These are phyloP conservation scores for Nesidiocoris tenuis DNA, from an alignment of 2,888 invertebrate species.

Conservation along the genomic window DNA sequence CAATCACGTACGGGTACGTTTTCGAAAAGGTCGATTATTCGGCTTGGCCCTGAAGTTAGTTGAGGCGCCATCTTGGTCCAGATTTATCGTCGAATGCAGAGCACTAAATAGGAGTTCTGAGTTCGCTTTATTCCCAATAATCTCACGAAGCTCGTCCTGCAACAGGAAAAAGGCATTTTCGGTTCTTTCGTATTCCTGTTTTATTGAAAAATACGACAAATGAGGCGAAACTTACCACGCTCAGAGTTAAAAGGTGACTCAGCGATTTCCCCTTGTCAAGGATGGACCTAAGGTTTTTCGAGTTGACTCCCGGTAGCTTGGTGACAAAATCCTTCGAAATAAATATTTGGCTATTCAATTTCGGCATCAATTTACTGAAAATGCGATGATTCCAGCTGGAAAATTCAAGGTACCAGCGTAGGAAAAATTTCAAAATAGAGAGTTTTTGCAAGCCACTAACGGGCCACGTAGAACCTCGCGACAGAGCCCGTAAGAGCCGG, in stretches of 20 bases:
- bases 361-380: too few species aligned
- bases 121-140: slow-evolving; percentile 72
- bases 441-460: too few species aligned
- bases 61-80: neutral
- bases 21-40: slow-evolving; percentile 30
- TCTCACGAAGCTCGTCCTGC: slow-evolving; percentile 67
- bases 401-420: too few species aligned
- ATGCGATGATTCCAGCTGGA: too few species aligned
- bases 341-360: neutral
- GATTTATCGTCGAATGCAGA: slow-evolving; percentile 62
- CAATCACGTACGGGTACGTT: slow-evolving; percentile 25
- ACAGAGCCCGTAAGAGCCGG: too few species aligned
- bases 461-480: too few species aligned
- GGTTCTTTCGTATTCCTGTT: too few species aligned
- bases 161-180: too few species aligned
- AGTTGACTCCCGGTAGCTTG: slow-evolving; percentile 83
- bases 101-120: slow-evolving; percentile 69
- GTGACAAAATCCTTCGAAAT: slow-evolving; percentile 70
- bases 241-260: slow-evolving; percentile 61
- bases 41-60: slow-evolving; percentile 17
- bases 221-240: slow-evolving; percentile 57
- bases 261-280: slow-evolving; percentile 65
- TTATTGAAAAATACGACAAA: too few species aligned
- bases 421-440: too few species aligned
- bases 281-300: slow-evolving; percentile 77